Conservation (phyloP, 2,113 vertebrate genomes). For the Osmerus eperlanus region DNA sequence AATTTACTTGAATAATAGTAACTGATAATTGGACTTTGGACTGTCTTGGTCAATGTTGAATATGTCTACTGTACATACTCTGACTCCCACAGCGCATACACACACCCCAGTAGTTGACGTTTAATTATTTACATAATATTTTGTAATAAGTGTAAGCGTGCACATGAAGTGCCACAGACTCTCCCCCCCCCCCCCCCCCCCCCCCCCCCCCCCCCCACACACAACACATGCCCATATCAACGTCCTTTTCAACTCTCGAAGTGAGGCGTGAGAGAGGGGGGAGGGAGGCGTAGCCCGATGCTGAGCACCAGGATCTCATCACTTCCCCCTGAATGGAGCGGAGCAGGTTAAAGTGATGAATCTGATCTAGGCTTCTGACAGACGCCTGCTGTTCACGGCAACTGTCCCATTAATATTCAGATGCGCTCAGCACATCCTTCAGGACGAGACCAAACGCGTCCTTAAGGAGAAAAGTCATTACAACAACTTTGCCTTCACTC, state of each 20-base stretch:
- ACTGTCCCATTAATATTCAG: slow-evolving; percentile 69
- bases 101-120: too few relatives aligned
- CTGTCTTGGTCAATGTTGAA: too few relatives aligned
- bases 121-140: neutral
- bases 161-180: neutral
- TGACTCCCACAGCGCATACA: too few relatives aligned
- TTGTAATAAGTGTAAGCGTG: neutral
- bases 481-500: slow-evolving; percentile 36
- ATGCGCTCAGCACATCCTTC: slow-evolving; percentile 41
- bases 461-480: slow-evolving; percentile 49
- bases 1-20: too few relatives aligned
- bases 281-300: slow-evolving; percentile 37
- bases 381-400: slow-evolving; percentile 67
- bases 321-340: slow-evolving; percentile 38
- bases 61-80: too few relatives aligned
- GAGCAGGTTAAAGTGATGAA: slow-evolving; percentile 63
- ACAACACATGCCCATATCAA: neutral
- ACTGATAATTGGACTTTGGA: too few relatives aligned
- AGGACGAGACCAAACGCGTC: slow-evolving; percentile 24
- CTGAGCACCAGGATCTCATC: slow-evolving; percentile 47
- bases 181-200: neutral
- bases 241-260: slow-evolving; percentile 19
- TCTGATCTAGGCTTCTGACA: slow-evolving; percentile 65
- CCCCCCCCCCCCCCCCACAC: neutral
- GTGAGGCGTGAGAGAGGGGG: neutral